Evolutionary conservation across 2,113 vertebrate species (phyloP), one percentile per base, ranked within the genome.

Genomic region (Bettongia penicillata): DNA sequence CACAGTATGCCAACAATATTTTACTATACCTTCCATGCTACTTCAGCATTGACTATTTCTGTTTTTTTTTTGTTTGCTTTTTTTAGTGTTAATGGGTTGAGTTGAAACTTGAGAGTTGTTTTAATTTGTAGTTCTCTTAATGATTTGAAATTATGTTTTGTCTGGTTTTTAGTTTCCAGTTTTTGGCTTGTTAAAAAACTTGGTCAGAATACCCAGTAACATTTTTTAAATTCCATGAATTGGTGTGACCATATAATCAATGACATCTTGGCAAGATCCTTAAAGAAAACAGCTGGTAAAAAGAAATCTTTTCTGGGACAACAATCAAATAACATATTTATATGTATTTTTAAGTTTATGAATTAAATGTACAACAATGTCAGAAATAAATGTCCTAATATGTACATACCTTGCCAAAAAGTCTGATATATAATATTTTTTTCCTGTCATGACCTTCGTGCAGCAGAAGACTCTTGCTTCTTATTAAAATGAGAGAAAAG

Each of bases 401-500:
- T 96, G 97, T 98, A 98, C 96, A 37, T 68, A 96, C 99, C 98
- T 99, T 99, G 98, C 99, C 98, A 99, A 98, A 97, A 97, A 96
- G 98, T 98, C 96, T 91, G 96, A 98, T 98, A 97, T 98, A 98
- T 97, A 92, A 97, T 98, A 98, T 96, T 97, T 98, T 98, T 98
- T 98, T 31, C 98, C 98, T 98, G 97, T 97, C 98, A 98, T 98
- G 98, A 98, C 98, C 99, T 99, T 98, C 99, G 99, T 99, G 99
- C 98, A 98, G 98, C 98, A 98, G 98, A 98, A 98, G 98, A 98
- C 99, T 99, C 99, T 97, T 95, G 95, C 98, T 98, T 99, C 98
- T 98, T 98, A 97, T 98, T 98, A 98, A 99, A 99, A 98, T 98
- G 98, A 99, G 99, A 99, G 28, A 99, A 98, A 97, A 97, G 97